Evolutionary conservation across 92 coral and sea anemone species (phyloP), one percentile per base, ranked within the genome.

Genomic region (Hydrozoanthus gracilis): DNA sequence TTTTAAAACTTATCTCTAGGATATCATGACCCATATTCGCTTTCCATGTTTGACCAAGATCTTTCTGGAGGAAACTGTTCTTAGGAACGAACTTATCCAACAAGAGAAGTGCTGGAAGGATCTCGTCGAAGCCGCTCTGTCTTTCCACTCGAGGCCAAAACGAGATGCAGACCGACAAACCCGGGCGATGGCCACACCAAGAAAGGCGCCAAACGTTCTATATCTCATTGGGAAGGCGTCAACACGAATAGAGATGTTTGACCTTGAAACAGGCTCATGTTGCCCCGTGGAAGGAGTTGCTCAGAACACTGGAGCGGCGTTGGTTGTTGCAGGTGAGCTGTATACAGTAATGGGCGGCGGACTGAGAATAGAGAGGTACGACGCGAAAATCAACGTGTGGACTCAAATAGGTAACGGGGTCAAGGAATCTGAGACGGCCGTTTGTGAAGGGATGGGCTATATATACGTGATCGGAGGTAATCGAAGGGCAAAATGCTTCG

Each of bases 281-380:
- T 8, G 61, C n/a, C 92, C 94, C 16, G 93, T 92, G 7, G 50
- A 69, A 4, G 82, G 90, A 16, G 92, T 94, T 91, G 90, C 94
- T 2, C 95, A 90, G 60, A 90, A 85, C 0, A 86, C 93, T 3
- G 98, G 95, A 51, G 87, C 90, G 12, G 95, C 95, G 5, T 84
- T 92, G 17, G 98, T 84, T 13, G 92, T 92, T 0, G 84, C 90
- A 11, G 90, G 89, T 14, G 90, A 83, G 10, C 79, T 94, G 51
- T 82, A 94, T 60, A 87, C 92, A 67, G 93, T 94, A 45, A 87
- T 94, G n/a, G 98, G 98, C 3, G 98, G 98, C 4, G 98, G 98
- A 0, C 60, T 93, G 4, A 91, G 94, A 58, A 86, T 94, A 54
- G 95, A 94, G 73, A 92, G 82, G 72, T 94, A 90, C 47, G 90